Base-by-base conservation (phyloP, 2,888 invertebrate species). In the Zele albiditarsus region DNA sequence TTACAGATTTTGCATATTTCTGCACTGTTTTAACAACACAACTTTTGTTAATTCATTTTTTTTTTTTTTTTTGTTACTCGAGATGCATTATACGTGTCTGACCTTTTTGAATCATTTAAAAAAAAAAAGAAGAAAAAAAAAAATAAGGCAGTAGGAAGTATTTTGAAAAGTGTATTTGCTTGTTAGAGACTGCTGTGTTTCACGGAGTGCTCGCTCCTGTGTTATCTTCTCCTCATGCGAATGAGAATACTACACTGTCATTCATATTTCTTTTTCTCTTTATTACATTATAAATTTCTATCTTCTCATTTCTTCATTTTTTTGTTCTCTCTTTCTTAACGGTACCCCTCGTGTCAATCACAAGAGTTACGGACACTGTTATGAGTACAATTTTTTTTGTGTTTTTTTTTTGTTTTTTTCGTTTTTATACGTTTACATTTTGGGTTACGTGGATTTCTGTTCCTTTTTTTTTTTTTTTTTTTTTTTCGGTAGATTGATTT, bases 211-310 rank as follows among this genome's bases (percentile, higher is more conserved):
- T 42, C 58, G 65, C 62, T 46, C 67, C 42, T 71, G 78, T 72
- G 60, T 27, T 2, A 14, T 57, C 27, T 62, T 38, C 38, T 66
- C 63, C 70, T 72, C 69, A 66, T 38, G 67, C 72, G 75, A 79
- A 74, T 62, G 71, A 71, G 76, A n/a, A n/a, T 16, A n/a, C 16
- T 46, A 46, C 46, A 46, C 16, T 46, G 16, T 46, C 16, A 12
- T n/a, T n/a, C 69, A 76, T 58, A 70, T 74, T 74, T 76, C n/a
- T 77, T 60, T 72, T 75, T 63, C 71, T 77, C 71, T 73, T 73
- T 63, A 65, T 28, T 66, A 75, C 77, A 68, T 68, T 72, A 76
- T 72, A 74, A 68, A 70, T 73, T 74, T 76, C n/a, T 66, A 53
- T 69, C 31, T 33, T 77, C 63, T 72, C 71, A 69, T 69, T 74